Evolutionary conservation across 1,140 invertebrate genomes (phyloP).

Genomic region (Drosophila rhopaloa): DNA sequence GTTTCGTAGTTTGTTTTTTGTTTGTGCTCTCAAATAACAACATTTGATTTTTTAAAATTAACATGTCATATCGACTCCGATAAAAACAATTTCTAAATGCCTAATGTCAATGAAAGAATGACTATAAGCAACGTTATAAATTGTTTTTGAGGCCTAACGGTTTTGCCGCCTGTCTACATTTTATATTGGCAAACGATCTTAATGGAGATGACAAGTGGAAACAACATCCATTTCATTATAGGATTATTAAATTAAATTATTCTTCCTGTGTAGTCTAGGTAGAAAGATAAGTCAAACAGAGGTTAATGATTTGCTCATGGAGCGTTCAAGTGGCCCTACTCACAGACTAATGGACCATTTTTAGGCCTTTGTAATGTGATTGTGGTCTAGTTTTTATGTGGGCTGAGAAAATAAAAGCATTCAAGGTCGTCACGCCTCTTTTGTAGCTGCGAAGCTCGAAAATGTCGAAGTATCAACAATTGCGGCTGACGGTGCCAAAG

Average conservation of each 20-base stretch:
- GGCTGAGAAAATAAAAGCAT: slow-evolving; percentile 26
- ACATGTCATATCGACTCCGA: no score
- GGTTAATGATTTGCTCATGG: slow-evolving; percentile 15
- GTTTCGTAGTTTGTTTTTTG: no score
- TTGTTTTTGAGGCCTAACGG: no score
- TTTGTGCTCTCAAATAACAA: no score
- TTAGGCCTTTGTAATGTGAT: slow-evolving; percentile 31
- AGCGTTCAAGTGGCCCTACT: slow-evolving; percentile 20
- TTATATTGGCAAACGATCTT: no score
- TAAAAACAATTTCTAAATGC: no score
- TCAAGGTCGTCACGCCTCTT: slow-evolving; percentile 24
- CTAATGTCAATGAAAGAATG: no score
- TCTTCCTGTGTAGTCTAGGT: slow-evolving; percentile 6
- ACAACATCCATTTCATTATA: neutral
- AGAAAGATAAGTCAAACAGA: neutral
- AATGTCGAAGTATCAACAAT: slow-evolving; percentile 17
- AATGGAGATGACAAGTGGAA: neutral
- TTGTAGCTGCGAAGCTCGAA: slow-evolving; percentile 7
- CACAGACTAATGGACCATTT: slow-evolving; percentile 19
- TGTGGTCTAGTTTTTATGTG: slow-evolving; percentile 41
- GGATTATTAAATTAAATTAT: neutral
- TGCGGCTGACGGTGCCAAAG: slow-evolving; percentile 15
- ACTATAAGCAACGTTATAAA: no score
- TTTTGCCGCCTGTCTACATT: no score
- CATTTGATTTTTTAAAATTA: no score